phyloP scores from a whole-genome alignment of 2,888 invertebrate species.

The Eumerus sabulonum region DNA sequence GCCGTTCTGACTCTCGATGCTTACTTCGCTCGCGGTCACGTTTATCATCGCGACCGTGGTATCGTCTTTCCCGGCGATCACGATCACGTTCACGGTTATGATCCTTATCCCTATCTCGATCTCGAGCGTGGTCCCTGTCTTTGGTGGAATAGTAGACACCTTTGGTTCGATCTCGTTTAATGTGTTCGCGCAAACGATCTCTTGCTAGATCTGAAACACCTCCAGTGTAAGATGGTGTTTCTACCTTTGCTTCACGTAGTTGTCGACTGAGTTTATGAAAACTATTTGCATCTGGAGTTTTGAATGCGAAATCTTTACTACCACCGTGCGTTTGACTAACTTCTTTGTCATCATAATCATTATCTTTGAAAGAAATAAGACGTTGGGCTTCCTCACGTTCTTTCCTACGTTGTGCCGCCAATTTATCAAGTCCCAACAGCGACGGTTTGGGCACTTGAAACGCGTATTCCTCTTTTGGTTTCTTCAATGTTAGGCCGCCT shows the following conservation, averaged over 20 bases:
- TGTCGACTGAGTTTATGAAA: slow-evolving; percentile 80
- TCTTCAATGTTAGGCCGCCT: slow-evolving; percentile 87
- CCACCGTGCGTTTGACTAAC: slow-evolving; percentile 58
- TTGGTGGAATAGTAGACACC: slow-evolving; percentile 72
- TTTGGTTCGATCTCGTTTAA: slow-evolving; percentile 79
- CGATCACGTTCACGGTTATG: slow-evolving; percentile 66
- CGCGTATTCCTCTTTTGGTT: slow-evolving; percentile 78
- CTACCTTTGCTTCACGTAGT: slow-evolving; percentile 88
- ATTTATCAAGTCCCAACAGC: slow-evolving; percentile 89
- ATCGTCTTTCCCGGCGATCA: slow-evolving; percentile 76
- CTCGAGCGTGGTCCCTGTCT: slow-evolving; percentile 31
- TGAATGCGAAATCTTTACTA: slow-evolving; percentile 75
- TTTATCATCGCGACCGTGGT: slow-evolving; percentile 70
- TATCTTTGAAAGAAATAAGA: slow-evolving; percentile 83
- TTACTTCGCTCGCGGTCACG: slow-evolving; percentile 73
- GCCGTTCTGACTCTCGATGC: slow-evolving; percentile 70
- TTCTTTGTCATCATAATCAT: slow-evolving; percentile 79
- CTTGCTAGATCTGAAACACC: slow-evolving; percentile 87
- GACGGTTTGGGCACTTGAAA: slow-evolving; percentile 90
- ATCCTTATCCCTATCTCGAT: slow-evolving; percentile 29
- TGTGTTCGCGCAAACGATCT: slow-evolving; percentile 85
- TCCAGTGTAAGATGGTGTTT: slow-evolving; percentile 96
- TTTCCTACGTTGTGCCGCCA: slow-evolving; percentile 87
- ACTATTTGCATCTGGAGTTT: slow-evolving; percentile 76
- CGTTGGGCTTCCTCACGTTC: slow-evolving; percentile 83